Percentiles rank a stretch among this genome's conserved stretches.
phyloP scores from a whole-genome alignment of 2,888 invertebrate genomes.

The Apodemia mormo region DNA sequence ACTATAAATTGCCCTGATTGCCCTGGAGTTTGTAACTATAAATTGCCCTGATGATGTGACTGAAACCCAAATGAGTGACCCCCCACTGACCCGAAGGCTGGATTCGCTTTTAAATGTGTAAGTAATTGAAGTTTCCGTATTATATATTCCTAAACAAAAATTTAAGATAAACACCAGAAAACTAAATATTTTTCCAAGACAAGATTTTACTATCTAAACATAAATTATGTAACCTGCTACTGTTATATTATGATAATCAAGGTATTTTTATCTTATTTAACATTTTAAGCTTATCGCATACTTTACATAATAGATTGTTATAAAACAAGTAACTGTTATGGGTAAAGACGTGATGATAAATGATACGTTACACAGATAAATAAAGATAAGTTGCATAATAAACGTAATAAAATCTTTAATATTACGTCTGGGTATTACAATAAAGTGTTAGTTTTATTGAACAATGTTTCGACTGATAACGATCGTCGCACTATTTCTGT shows the following conservation, averaged over 20 bases:
- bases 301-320: slow-evolving; percentile 6
- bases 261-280: not conserved
- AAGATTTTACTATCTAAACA: not conserved
- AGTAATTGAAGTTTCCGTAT: too few relatives aligned
- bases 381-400: not conserved
- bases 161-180: too few relatives aligned
- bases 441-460: slow-evolving; percentile 1
- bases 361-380: not conserved
- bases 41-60: too few relatives aligned
- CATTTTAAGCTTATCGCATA: not conserved
- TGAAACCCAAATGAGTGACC: too few relatives aligned
- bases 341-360: not conserved
- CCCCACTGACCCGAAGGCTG: too few relatives aligned
- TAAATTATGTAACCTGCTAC: not conserved
- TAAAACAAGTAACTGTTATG: not conserved
- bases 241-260: not conserved
- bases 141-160: too few relatives aligned
- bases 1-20: too few relatives aligned
- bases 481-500: slow-evolving; percentile 1
- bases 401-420: not conserved
- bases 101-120: too few relatives aligned
- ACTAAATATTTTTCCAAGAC: not conserved
- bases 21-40: too few relatives aligned
- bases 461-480: slow-evolving; percentile 6
- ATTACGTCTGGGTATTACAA: not conserved